Base-by-base conservation (phyloP, 1,140 invertebrate genomes). In the Diprion similis region DNA sequence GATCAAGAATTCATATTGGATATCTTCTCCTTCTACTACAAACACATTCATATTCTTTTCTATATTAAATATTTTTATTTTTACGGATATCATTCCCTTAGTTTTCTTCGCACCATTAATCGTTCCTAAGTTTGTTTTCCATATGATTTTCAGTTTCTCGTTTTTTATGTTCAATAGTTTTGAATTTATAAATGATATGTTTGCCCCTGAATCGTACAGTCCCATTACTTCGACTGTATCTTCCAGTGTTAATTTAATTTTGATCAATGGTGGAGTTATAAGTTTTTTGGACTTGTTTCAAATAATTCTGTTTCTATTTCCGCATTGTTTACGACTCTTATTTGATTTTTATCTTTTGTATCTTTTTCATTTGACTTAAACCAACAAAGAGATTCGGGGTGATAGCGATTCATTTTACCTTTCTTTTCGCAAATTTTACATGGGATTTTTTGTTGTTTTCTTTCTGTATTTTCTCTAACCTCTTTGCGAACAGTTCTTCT, bases 211-310 rank as follows among this genome's bases (percentile, higher is more conserved):
- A 74, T 83, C 80, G 80, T 82, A 82, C 69, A 81, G 72, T n/a
- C 76, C 81, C 0, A 64, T 46, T 17, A 45, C 72, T 76, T 81
- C 76, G 66, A 83, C 46, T 8, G 67, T 70, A 75, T 83, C 75
- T 75, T 82, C 79, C 75, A 83, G 73, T 75, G 72, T 10, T 75
- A 83, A 66, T 18, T 81, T 81, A 8, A 76, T 71, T 80, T 79
- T 81, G 48, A 82, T 82, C 75, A 81, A 82, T 81, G 80, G 81
- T 74, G 76, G 71, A 66, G 79, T 73, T 75, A 77, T 66, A 76
- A 78, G 80, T 82, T 81, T 82, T 82, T 82, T 83, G 66, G 24
- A 66, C 78, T 75, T 64, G 73, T 46, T 47, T 78, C 15, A 70
- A 73, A 78, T 10, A 80, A 47, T 68, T 79, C 78, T 37, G 78